Evolutionary conservation across 2,797 vertebrate species (phyloP), one percentile per base, ranked within the genome.

Genomic region (Catamblyrhynchus diadema): DNA sequence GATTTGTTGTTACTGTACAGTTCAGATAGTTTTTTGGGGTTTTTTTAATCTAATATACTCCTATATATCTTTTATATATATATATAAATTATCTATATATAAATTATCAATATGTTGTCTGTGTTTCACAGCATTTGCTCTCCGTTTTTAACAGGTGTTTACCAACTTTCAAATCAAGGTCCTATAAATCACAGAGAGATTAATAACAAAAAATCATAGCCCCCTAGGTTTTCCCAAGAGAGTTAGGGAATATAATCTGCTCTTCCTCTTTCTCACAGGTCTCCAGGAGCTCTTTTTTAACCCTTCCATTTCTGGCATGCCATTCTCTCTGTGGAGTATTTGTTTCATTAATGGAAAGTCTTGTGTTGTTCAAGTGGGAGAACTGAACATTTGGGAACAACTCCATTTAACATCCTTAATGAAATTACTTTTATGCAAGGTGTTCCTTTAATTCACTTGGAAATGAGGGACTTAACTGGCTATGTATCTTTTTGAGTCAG

Each of bases 251-350:
- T 90, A 93, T 86, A 95, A 97, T 95, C 89, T 91, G 85, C 30
- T 94, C 82, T 96, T 96, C 94, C 87, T 86, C 82, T 86, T 94
- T 94, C 91, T 95, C 88, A 67, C 56, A 91, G 70, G 67, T 90
- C 85, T 92, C 53, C 37, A 53, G 27, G 41, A 70, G 53, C 54
- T 81, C 59, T 53, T 85, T 81, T 90, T 96, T 96, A 96, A 96
- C 96, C 78, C 96, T 95, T 95, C 19, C 23, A 10, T 0, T 69
- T 47, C 96, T 78, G 78, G 8, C 21, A 10, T n/a, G 60, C 50
- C 33, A 6, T 37, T 80, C 23, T 77, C 4, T 1, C 42, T 4
- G 0, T 5, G 13, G 33, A 1, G 0, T 37, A 21, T 69, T 87
- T 54, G 32, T 44, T 78, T 75, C 11, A 4, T 50, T 71, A 67